These are phyloP conservation scores for Torymus aiolomorphi DNA, from an alignment of 2,888 invertebrate genomes.

Conservation along the genomic window DNA sequence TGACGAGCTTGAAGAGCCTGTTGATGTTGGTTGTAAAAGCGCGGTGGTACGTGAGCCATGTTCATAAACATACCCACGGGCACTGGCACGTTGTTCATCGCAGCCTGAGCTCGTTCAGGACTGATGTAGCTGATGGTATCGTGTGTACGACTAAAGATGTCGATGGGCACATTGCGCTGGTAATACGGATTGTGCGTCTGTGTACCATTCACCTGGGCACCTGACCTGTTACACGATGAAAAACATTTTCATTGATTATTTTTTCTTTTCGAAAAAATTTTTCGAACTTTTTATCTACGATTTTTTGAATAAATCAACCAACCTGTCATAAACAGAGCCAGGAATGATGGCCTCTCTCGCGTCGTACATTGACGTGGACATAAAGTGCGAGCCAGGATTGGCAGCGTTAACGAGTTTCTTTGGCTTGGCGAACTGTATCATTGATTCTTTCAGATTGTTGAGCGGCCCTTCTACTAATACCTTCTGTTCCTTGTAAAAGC, in stretches of 20 bases:
- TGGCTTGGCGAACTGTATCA: slow-evolving; percentile 97
- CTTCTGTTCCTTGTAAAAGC: slow-evolving; percentile 98
- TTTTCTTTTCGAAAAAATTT: too few species aligned
- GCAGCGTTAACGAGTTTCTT: slow-evolving; percentile 95
- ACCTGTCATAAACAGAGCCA: slow-evolving; percentile 91
- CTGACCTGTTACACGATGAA: slow-evolving; percentile 76
- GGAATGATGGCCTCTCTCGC: slow-evolving; percentile 96
- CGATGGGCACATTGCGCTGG: slow-evolving; percentile 77
- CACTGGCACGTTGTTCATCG: slow-evolving; percentile 90
- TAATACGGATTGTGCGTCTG: slow-evolving; percentile 74
- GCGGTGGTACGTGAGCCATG: slow-evolving; percentile 87
- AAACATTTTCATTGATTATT: too few species aligned
- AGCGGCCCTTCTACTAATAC: slow-evolving; percentile 98
- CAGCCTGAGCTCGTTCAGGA: slow-evolving; percentile 86
- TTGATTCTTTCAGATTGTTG: slow-evolving; percentile 96
- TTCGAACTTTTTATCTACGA: too few species aligned
- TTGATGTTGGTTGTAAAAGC: slow-evolving; percentile 86
- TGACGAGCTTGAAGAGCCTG: slow-evolving; percentile 81
- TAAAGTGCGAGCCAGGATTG: slow-evolving; percentile 97
- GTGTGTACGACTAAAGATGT: slow-evolving; percentile 84
- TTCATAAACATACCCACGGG: slow-evolving; percentile 96
- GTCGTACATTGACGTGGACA: slow-evolving; percentile 98
- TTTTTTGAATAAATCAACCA: neutral
- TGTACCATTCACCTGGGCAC: slow-evolving; percentile 71
- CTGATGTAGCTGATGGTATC: slow-evolving; percentile 96